Evolutionary conservation across 2,797 vertebrate species (phyloP).

Genomic region (Anabas testudineus): DNA sequence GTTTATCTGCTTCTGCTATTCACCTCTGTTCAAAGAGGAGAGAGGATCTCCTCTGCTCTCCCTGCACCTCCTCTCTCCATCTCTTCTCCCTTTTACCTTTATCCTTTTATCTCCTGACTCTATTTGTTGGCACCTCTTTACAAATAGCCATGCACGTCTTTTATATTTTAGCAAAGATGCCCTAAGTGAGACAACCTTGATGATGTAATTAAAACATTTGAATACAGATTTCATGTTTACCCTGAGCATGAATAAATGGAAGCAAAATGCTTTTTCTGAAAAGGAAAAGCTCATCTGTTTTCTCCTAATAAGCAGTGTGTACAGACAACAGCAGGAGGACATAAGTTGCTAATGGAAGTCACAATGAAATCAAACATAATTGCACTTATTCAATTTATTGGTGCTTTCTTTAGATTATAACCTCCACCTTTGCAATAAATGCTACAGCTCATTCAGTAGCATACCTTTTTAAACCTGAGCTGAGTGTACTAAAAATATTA

Average conservation of each 20-base stretch:
- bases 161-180: constrained; percentile 3
- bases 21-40: constrained; percentile 19
- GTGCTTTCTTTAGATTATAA: background rate
- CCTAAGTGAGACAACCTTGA: background rate
- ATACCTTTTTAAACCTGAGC: background rate
- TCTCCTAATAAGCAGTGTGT: background rate
- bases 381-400: background rate
- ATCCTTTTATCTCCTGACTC: constrained; percentile 4
- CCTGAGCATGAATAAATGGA: background rate
- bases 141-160: background rate
- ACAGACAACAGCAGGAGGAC: background rate
- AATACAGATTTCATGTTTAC: background rate
- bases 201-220: background rate
- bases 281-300: background rate
- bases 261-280: background rate
- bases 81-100: background rate
- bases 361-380: background rate
- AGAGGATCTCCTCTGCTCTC: background rate
- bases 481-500: too few relatives aligned
- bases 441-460: background rate
- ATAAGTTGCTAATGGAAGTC: background rate
- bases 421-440: background rate
- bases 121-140: background rate
- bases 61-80: background rate
- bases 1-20: constrained; percentile 29